Base-by-base conservation (phyloP, 1,140 invertebrate genomes). In the Drosophila suzukii region DNA sequence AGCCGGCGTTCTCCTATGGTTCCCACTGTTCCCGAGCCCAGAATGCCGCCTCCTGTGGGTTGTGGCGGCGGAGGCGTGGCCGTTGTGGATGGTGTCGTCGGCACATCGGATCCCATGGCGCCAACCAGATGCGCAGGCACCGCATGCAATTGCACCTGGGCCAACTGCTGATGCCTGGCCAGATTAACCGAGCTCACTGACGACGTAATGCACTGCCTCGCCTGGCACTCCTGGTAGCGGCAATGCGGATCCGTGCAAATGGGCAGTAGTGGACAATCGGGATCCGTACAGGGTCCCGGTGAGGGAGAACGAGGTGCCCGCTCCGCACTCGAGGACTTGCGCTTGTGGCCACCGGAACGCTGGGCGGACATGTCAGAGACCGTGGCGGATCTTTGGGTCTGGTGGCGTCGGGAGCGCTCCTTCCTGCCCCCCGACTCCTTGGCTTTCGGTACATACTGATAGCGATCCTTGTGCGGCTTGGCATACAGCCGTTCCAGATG, bases 181-280 rank as follows among this genome's bases (percentile, higher is more conserved):
- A 91, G 81, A 32, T 91, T 91, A 24, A 89, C 84, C 53, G 88
- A 90, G 41, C 84, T 91, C 4, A 83, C 77, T 7, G 86, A 89
- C 15, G 90, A 81, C 46, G 84, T 91, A 15, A 83, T 63, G 46
- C 89, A 77, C 20, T 81, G 89, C 2, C 71, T 51, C 30, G 65
- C 71, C 55, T 90, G 84, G 51, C 90, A 92, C 55, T 92, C 91
- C 36, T 82, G 81, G 54, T 82, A 90, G 27, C 91, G 78, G 74
- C 92, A 92, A 43, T 92, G 84, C 8, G 92, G 91, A 81, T 92
- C 91, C 12, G 91, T 92, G 74, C 92, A 92, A 41, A 92, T 92
- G 54, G 92, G 91, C 68, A 92, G 71, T 56, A 92, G 61, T 46
- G 90, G 91, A 58, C 92, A 92, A 57, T 79, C 65, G 49, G 92